Base-by-base conservation (phyloP, 2,888 invertebrate species). In the Autographa pulchrina region DNA sequence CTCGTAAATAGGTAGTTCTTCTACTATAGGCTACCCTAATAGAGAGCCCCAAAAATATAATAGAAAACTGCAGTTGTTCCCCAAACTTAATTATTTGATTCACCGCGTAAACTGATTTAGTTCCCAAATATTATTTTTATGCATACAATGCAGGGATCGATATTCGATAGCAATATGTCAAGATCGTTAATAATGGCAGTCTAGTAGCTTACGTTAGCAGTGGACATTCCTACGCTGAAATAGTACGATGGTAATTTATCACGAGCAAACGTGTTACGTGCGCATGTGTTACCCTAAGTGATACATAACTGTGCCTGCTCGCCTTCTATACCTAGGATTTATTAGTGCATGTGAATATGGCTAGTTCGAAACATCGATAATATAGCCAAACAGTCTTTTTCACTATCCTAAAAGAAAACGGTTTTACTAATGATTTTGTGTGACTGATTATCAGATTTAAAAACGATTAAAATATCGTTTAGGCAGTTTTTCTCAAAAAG, bases 151-250 rank as follows among this genome's bases (percentile, higher is more conserved):
- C 48, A n/a, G n/a, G 48, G 20, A 58, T 62, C 56, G 32, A 48
- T n/a, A 41, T 62, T 32, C 38, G 56, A 75, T 75, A 62, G 56
- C 80, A 67, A 80, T 80, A 71, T 54, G 58, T 80, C 77, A 76
- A 60, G 80, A 60, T 56, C 65, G 18, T 77, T 35, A 54, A 77
- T 68, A 68, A 38, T 68, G 38, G 43, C 72, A 64, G 77, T 68
- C 72, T 72, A 72, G 43, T 61, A 54, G 65, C 68, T 58, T 80
- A 80, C 32, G 62, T 65, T 72, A 62, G 71, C 65, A 62, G 54
- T 62, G 43, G 72, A 68, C 81, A 80, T 65, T 70, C 68, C 58
- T 64, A 65, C 16, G 62, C 48, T 65, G 65, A 80, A 52, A 64
- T 64, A 77, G 63, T 66, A 64, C 20, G 63, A 56, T 48, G 54